A percentile compares a stretch with the other conserved stretches of the same genome.
These are phyloP conservation scores for Enteromius paludinosus DNA, from an alignment of 2,797 vertebrate genomes.

Conservation along the genomic window DNA sequence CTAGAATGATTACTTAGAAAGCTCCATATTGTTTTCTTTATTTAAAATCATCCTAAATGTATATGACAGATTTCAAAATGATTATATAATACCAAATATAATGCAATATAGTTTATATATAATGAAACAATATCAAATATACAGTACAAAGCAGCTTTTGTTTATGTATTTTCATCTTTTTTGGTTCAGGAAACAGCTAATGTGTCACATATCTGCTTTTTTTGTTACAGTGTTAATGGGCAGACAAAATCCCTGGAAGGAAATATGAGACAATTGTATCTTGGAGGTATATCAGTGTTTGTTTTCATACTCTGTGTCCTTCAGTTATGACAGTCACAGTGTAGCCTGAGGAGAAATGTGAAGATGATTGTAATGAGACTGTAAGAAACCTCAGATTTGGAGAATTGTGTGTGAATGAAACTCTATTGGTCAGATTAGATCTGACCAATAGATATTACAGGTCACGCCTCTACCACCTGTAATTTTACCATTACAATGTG, in stretches of 20 bases:
- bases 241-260: slow-evolving; percentile 3
- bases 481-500: slow-evolving; percentile 43
- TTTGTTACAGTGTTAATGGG: neutral
- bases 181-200: neutral
- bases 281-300: slow-evolving; percentile 11
- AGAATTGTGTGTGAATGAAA: slow-evolving; percentile 25
- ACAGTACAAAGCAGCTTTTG: neutral
- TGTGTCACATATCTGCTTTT: slow-evolving; percentile 9
- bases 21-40: neutral
- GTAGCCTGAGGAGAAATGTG: slow-evolving; percentile 21
- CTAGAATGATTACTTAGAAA: neutral
- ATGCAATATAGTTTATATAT: neutral
- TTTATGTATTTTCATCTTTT: neutral
- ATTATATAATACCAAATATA: no score
- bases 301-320: neutral
- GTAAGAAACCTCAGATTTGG: slow-evolving; percentile 1
- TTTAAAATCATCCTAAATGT: neutral
- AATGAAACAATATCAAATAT: neutral
- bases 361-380: neutral
- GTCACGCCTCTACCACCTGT: slow-evolving; percentile 32
- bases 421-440: slow-evolving; percentile 22
- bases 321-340: slow-evolving; percentile 11
- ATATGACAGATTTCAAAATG: neutral
- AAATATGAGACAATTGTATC: slow-evolving; percentile 37
- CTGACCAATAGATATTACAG: slow-evolving; percentile 23